Evolutionary conservation across 2,797 vertebrate genomes (phyloP).

Genomic region (Semaprochilodus insignis): DNA sequence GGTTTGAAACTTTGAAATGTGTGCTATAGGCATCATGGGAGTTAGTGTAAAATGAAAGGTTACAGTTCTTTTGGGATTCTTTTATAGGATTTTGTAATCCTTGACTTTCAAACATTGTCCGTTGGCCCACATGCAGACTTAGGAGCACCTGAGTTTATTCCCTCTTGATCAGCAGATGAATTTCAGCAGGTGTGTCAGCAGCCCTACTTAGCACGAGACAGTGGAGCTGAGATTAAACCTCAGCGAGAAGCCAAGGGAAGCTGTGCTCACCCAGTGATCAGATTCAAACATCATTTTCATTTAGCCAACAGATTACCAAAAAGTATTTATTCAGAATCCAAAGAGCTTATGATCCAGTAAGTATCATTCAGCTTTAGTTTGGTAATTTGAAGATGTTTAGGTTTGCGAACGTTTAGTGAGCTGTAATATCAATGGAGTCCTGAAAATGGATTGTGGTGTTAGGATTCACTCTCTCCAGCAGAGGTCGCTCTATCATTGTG

Average conservation of each 20-base stretch:
- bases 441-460: slow-evolving; percentile 25
- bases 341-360: not conserved
- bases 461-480: slow-evolving; percentile 50
- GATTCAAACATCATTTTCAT: not conserved
- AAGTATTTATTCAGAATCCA: not conserved
- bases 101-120: not conserved
- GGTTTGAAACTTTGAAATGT: not conserved
- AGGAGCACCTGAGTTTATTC: slow-evolving; percentile 44
- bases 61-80: not conserved
- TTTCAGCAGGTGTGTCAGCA: slow-evolving; percentile 38
- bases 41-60: not conserved
- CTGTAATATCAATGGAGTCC: not conserved
- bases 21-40: not conserved
- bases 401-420: not conserved
- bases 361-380: not conserved
- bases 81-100: not conserved
- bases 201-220: slow-evolving; percentile 26
- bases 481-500: slow-evolving; percentile 60
- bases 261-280: not conserved
- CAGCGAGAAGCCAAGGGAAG: not conserved
- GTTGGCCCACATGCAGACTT: slow-evolving; percentile 14
- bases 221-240: slow-evolving; percentile 2
- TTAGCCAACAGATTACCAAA: not conserved
- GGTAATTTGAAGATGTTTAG: not conserved
- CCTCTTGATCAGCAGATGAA: slow-evolving; percentile 45